Evolutionary conservation across 1,140 invertebrate species (phyloP), one percentile per base, ranked within the genome.

Genomic region (Drosophila melanica): DNA sequence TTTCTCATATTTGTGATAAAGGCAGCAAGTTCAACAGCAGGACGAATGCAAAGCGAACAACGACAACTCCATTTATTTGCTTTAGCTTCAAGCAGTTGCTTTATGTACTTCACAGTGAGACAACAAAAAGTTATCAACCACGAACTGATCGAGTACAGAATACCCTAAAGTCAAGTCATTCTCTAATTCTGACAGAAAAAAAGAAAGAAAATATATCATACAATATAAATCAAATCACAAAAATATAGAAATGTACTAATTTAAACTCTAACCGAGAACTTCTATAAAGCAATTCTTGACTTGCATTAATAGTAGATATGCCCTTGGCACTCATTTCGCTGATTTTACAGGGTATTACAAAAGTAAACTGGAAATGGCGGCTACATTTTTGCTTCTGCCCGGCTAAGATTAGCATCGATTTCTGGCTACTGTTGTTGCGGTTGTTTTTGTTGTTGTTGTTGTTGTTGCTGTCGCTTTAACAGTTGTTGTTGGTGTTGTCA

Each of bases 381-480:
- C 50, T 70, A 75, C 66, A 82, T 55, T 86, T 85, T 71, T 68
- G 48, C 62, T 51, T 45, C 33, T 86, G 65, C 45, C 64, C 71
- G 55, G 44, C 62, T 76, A 80, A 81, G 82, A 86, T 86, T 86
- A 87, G 81, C 81, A 86, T 86, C 82, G 79, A 87, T 86, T 79
- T 89, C 76, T 87, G 82, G 82, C 79, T 87, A 82, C 82, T 77
- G 82, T 79, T 72, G 77, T 75, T 45, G 78, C 57, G 64, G 55
- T 30, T 64, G 55, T 65, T 72, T 41, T 62, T 63, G 75, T 42
- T 65, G 55, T 65, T 72, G 45, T 62, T 66, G 75, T 42, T 65
- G 62, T 45, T 54, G 20, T 51, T 64, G 39, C 59, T 62, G 44
- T 47, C 48, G 5, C 27, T 27, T 62, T 45, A 65, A 60, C 41